A percentile compares a stretch with the other conserved stretches of the same genome.
These are phyloP conservation scores for Geodia barretti DNA, from an alignment of 37 sponge, comb jelly and placozoan species.

Conservation along the genomic window DNA sequence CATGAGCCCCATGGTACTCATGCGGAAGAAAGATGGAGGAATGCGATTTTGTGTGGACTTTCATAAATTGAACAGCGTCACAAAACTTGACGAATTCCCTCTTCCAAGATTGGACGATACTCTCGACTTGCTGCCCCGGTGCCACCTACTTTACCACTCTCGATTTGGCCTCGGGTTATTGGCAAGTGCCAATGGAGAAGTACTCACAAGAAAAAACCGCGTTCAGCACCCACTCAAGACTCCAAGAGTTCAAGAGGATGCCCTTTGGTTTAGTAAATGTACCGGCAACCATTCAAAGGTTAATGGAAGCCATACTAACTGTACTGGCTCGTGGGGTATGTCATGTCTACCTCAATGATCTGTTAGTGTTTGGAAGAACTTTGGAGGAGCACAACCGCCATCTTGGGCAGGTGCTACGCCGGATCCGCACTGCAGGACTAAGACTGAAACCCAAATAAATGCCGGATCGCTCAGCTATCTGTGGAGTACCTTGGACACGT, in stretches of 20 bases:
- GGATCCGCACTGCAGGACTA: conserved; percentile 10
- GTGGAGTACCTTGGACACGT: conserved; percentile 42
- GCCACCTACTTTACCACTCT: conserved; percentile 16
- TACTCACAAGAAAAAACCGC: conserved; percentile 31
- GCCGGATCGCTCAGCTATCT: not conserved
- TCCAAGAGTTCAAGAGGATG: conserved; percentile 46
- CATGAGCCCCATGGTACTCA: conserved; percentile 15
- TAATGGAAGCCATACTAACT: conserved; percentile 30
- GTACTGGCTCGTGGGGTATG: conserved; percentile 11
- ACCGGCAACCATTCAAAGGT: conserved; percentile 37
- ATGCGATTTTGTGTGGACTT: conserved; percentile 20
- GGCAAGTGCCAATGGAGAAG: conserved; percentile 15
- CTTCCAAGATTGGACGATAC: conserved; percentile 27
- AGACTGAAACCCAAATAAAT: conserved; percentile 41
- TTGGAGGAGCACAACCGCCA: conserved; percentile 43
- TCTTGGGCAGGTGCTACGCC: conserved; percentile 25
- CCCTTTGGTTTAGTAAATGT: conserved; percentile 31
- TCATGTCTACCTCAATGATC: conserved; percentile 47
- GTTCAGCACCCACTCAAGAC: conserved; percentile 24
- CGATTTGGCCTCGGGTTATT: conserved; percentile 21
- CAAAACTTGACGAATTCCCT: conserved; percentile 6
- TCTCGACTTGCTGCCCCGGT: not conserved
- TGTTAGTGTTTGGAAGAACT: conserved; percentile 23
- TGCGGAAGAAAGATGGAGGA: conserved; percentile 14
- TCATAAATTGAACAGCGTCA: conserved; percentile 12